These are phyloP conservation scores for Tupaia chinensis DNA, from an alignment of 2,113 vertebrate genomes.

Conservation along the genomic window DNA sequence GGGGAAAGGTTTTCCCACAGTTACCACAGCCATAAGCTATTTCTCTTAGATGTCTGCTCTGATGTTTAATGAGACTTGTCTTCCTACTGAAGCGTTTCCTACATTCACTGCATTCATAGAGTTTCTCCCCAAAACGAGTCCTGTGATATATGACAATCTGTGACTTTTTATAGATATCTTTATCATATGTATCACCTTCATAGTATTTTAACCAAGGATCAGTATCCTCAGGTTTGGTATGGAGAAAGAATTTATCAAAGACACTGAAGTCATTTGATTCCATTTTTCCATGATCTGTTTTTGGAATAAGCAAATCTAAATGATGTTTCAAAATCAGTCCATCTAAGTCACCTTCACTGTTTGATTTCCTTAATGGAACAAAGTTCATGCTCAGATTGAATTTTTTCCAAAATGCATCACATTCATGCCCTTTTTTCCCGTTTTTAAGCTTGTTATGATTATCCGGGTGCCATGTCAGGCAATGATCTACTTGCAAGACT, in stretches of 20 bases:
- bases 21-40: slow-evolving; percentile 72
- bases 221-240: slow-evolving; percentile 60
- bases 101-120: slow-evolving; percentile 79
- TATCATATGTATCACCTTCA: slow-evolving; percentile 54
- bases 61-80: slow-evolving; percentile 76
- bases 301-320: slow-evolving; percentile 68
- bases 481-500: slow-evolving; percentile 57
- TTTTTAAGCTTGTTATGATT: slow-evolving; percentile 52
- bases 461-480: slow-evolving; percentile 29
- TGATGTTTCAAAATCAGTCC: slow-evolving; percentile 70
- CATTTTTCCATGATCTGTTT: slow-evolving; percentile 41
- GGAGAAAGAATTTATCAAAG: slow-evolving; percentile 72
- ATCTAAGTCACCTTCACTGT: slow-evolving; percentile 34
- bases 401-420: slow-evolving; percentile 42
- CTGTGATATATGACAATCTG: slow-evolving; percentile 77
- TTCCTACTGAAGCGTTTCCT: slow-evolving; percentile 76
- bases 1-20: slow-evolving; percentile 69
- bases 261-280: slow-evolving; percentile 51
- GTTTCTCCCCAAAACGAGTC: slow-evolving; percentile 74
- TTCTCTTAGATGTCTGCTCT: slow-evolving; percentile 72
- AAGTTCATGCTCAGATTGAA: slow-evolving; percentile 30
- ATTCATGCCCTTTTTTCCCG: slow-evolving; percentile 27
- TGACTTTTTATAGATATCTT: slow-evolving; percentile 63
- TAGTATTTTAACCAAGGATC: slow-evolving; percentile 69
- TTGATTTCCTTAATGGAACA: slow-evolving; percentile 65